Evolutionary conservation across 2,888 invertebrate species (phyloP), one percentile per base, ranked within the genome.

Genomic region (Vannuccia rotundouncinata): DNA sequence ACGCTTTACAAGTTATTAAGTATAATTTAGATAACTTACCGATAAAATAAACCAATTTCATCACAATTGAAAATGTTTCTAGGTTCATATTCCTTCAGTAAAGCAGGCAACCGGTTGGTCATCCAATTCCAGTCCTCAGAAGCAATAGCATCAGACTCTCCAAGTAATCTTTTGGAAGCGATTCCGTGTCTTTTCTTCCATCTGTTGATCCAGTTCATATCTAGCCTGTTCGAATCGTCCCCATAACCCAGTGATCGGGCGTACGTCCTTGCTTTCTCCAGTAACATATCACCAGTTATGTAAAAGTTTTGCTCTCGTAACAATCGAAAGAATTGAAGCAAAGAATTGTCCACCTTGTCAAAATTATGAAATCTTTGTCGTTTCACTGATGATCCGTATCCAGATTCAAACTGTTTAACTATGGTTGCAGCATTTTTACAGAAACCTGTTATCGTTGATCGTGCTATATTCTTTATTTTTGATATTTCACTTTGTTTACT

Each of bases 121-220:
- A 27, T 5, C 73, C 73, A 73, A 5, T 73, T 5, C 73, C 73
- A 73, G 22, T 73, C 73, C 2, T 22, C n/a, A 5, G 2, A 5
- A 10, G 2, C 73, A 73, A 25, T 22, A 10, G 2, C 73, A 73
- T 73, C 73, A 27, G 73, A 5, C n/a, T 73, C 73, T 10, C 73
- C 22, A 73, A 10, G 73, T 25, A 73, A 27, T 27, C 27, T 73
- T 27, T 73, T 73, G 5, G n/a, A 5, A 5, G n/a, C 73, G n/a
- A 73, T 73, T n/a, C 5, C 22, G 27, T 73, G 10, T 27, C 73
- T n/a, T n/a, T 73, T 73, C n/a, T 73, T 73, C 73, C 73, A 73
- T 73, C 73, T 5, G 22, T 25, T 73, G n/a, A 73, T 22, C 73
- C 73, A 73, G 27, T 73, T 73, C 73, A 73, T 73, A n/a, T 73